phyloP scores from a whole-genome alignment of 2,113 vertebrate species.

The Engraulis encrasicolus region DNA sequence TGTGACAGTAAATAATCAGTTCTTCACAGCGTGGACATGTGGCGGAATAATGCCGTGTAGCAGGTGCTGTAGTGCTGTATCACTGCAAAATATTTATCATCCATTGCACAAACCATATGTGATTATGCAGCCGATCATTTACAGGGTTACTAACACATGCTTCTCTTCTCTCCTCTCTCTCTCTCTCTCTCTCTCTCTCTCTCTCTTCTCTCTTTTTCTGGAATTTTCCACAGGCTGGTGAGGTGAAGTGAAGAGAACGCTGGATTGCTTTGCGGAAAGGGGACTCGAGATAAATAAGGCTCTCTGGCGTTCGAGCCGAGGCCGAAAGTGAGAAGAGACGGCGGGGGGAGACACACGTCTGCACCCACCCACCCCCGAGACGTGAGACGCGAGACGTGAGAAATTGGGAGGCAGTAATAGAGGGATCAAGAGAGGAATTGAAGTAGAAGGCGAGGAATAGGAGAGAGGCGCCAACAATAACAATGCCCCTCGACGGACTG shows the following conservation, averaged over 20 bases:
- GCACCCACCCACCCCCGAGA: neutral
- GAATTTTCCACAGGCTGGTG: constrained; percentile 9
- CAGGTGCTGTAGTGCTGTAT: constrained; percentile 7
- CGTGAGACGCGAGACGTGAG: no score
- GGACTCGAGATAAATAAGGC: constrained; percentile 16
- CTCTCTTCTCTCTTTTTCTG: no score
- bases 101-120: constrained; percentile 21
- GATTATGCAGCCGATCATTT: constrained; percentile 8
- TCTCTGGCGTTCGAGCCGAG: neutral
- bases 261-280: neutral
- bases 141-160: neutral
- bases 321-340: neutral
- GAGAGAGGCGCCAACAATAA: constrained; percentile 58
- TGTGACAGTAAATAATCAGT: constrained; percentile 47
- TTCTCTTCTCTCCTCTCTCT: no score
- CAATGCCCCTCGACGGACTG: constrained; percentile 73
- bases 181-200: no score
- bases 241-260: no score
- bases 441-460: constrained; percentile 48
- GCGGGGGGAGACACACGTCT: no score
- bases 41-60: constrained; percentile 32
- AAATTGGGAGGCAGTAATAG: neutral
- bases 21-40: constrained; percentile 21
- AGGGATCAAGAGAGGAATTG: constrained; percentile 34
- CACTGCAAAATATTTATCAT: constrained; percentile 18